A percentile compares a stretch with the other conserved stretches of the same genome.
These are phyloP conservation scores for Phyllotis vaccarum DNA, from an alignment of 2,797 vertebrate genomes.

Conservation along the genomic window DNA sequence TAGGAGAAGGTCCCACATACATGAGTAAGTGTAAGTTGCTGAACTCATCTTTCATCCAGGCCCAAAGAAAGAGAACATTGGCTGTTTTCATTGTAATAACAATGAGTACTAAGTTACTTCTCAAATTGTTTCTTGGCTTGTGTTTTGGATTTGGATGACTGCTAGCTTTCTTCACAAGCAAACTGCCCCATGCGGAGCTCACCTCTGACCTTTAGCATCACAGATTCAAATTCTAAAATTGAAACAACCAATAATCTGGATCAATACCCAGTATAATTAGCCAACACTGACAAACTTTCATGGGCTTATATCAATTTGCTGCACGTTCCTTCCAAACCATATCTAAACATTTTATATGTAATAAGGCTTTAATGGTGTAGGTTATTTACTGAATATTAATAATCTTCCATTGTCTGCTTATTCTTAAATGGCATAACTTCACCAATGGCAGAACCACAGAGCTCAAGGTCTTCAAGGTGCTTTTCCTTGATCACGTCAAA, in stretches of 20 bases:
- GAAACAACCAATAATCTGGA: neutral
- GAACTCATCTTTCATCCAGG: neutral
- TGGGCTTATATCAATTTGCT: neutral
- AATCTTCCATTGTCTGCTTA: conserved; percentile 3
- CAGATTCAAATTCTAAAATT: neutral
- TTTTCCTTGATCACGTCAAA: neutral
- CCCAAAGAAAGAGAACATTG: neutral
- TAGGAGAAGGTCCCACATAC: neutral
- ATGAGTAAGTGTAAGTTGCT: neutral
- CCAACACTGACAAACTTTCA: neutral
- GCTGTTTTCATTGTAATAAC: neutral
- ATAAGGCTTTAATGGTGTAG: neutral
- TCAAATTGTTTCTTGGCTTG: neutral
- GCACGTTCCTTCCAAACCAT: neutral
- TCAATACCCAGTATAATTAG: neutral
- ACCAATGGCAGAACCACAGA: conserved; percentile 1
- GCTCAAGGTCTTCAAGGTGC: neutral
- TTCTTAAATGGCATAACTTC: conserved; percentile 24
- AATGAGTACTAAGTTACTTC: neutral
- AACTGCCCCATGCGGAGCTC: neutral
- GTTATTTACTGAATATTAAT: neutral
- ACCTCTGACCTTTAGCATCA: neutral
- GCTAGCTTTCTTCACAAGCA: neutral
- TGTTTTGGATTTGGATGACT: neutral
- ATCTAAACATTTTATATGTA: neutral